A percentile compares a stretch with the other conserved stretches of the same genome.
Evolutionary conservation across 2,113 vertebrate species (phyloP).

Genomic region (Ceyx margarethae): DNA sequence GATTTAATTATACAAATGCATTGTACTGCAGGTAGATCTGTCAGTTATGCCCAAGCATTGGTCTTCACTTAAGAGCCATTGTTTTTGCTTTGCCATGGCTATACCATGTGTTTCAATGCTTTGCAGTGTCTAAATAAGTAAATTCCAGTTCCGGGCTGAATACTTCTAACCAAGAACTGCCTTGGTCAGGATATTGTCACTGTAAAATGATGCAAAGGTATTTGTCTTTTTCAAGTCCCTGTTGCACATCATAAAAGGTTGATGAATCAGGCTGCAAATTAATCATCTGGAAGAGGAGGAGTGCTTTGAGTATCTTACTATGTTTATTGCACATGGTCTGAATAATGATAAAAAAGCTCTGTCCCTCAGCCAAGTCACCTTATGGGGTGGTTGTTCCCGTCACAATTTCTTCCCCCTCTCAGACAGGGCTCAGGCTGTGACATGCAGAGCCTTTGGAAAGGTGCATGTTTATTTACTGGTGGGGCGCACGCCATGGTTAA

Average conservation of each 20-base stretch:
- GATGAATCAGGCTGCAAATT: constrained; percentile 72
- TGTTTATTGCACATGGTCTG: constrained; percentile 41
- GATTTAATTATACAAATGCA: constrained; percentile 59
- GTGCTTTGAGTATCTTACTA: constrained; percentile 31
- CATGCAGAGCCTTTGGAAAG: background rate
- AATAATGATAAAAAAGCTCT: constrained; percentile 19
- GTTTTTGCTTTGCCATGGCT: constrained; percentile 25
- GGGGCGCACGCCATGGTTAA: background rate
- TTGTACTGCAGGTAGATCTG: constrained; percentile 23
- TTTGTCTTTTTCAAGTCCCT: constrained; percentile 57
- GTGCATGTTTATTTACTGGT: background rate
- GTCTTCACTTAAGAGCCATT: background rate
- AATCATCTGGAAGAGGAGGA: constrained; percentile 50
- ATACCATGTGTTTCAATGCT: background rate
- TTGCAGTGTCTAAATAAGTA: background rate
- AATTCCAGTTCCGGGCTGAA: constrained; percentile 2
- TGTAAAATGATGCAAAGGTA: constrained; percentile 61
- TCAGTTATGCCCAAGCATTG: background rate
- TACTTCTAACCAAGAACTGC: constrained; percentile 25
- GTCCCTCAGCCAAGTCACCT: constrained; percentile 4
- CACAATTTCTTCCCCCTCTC: background rate
- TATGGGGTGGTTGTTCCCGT: background rate
- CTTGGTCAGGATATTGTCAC: constrained; percentile 39
- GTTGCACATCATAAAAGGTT: constrained; percentile 64
- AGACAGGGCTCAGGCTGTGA: background rate